A percentile compares a stretch with the other conserved stretches of the same genome.
Evolutionary conservation across 1,140 invertebrate species (phyloP).

Genomic region (Zaprionus tsacasi): DNA sequence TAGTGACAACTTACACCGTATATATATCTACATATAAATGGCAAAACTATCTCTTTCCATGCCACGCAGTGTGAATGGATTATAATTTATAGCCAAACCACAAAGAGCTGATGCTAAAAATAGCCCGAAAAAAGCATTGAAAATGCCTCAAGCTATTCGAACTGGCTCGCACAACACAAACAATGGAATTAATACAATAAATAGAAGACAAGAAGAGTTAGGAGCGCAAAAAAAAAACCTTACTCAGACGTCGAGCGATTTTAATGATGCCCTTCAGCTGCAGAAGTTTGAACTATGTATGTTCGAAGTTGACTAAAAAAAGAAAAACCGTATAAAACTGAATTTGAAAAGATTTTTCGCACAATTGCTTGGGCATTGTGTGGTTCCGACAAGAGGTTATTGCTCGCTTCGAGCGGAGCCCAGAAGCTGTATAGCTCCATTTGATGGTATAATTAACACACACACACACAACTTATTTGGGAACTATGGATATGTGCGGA

Average conservation of each 20-base stretch:
- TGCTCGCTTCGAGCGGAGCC: slow-evolving; percentile 8
- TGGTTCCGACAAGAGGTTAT: slow-evolving; percentile 18
- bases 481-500: neutral
- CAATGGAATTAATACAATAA: slow-evolving; percentile 34
- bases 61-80: neutral
- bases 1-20: slow-evolving; percentile 9
- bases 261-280: slow-evolving; percentile 31
- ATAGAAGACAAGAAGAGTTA: slow-evolving; percentile 10
- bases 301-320: neutral
- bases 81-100: slow-evolving; percentile 25
- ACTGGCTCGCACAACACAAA: slow-evolving; percentile 7
- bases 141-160: slow-evolving; percentile 16
- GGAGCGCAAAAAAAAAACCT: slow-evolving; percentile 19
- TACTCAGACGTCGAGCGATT: neutral
- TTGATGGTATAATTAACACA: slow-evolving; percentile 7
- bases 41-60: neutral
- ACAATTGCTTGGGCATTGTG: slow-evolving; percentile 13
- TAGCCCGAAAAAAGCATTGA: slow-evolving; percentile 6
- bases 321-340: slow-evolving; percentile 8
- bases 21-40: slow-evolving; percentile 1
- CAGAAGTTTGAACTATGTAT: slow-evolving; percentile 5
- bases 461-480: neutral
- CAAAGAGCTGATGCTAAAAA: slow-evolving; percentile 23
- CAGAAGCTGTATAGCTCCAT: neutral
- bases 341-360: slow-evolving; percentile 11